Evolutionary conservation across 2,113 vertebrate species (phyloP).

Genomic region (Bubo blakistoni): DNA sequence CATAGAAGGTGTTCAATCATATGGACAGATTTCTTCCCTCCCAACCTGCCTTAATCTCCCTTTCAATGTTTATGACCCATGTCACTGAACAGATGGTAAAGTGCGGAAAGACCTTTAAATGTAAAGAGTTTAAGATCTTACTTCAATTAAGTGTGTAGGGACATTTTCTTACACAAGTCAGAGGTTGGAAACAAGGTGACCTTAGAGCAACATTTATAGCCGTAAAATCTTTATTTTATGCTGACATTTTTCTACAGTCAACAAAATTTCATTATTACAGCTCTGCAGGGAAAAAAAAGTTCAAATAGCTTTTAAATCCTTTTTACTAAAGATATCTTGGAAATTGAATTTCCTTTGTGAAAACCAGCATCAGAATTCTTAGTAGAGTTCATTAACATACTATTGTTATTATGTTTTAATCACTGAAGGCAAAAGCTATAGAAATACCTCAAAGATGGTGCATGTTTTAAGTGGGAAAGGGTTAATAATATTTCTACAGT

Average conservation of each 20-base stretch:
- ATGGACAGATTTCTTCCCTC: neutral
- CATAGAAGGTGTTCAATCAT: neutral
- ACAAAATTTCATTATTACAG: neutral
- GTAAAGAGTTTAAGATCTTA: conserved; percentile 63
- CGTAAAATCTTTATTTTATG: neutral
- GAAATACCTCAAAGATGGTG: neutral
- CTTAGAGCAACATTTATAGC: neutral
- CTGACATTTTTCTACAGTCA: neutral
- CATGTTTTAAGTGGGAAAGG: neutral
- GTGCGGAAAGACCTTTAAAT: conserved; percentile 43
- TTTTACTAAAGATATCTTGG: neutral
- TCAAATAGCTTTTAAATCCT: neutral
- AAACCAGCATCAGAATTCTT: neutral
- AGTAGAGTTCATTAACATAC: neutral
- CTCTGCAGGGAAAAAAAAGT: neutral
- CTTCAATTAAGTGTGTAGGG: neutral
- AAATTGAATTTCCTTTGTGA: neutral
- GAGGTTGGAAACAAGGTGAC: conserved; percentile 6
- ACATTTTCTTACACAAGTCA: neutral
- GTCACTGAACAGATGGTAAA: conserved; percentile 56
- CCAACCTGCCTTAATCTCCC: conserved; percentile 24
- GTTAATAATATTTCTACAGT: neutral
- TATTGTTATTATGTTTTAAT: neutral
- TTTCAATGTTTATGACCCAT: neutral
- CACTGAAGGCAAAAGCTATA: neutral